These are phyloP conservation scores for Zeugodacus cucurbitae DNA, from an alignment of 1,140 invertebrate species.

Conservation along the genomic window DNA sequence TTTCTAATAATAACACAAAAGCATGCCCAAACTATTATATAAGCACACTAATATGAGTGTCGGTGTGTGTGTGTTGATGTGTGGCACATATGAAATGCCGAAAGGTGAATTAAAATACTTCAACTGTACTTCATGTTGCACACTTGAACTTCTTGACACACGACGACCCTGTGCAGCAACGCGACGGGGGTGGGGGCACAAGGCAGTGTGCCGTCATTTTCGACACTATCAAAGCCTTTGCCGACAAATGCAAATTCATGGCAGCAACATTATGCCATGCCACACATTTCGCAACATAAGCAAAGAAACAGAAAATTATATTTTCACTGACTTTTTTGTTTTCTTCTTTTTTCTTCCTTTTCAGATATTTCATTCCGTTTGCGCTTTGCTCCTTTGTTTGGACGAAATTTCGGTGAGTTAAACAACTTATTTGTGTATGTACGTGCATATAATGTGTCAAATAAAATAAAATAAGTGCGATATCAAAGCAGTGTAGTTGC, in stretches of 20 bases:
- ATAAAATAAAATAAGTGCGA: too few relatives aligned
- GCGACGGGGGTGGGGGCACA: too few relatives aligned
- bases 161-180: neutral
- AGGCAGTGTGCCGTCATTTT: neutral
- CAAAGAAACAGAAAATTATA: neutral
- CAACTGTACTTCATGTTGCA: constrained; percentile 16
- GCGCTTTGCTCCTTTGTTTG: neutral
- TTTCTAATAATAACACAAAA: constrained; percentile 25
- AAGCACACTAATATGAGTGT: neutral
- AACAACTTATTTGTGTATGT: neutral
- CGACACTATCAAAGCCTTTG: neutral
- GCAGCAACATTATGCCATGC: constrained; percentile 22
- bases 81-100: constrained; percentile 8
- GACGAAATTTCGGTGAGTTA: constrained; percentile 18
- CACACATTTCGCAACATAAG: neutral
- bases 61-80: neutral
- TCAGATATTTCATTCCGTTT: constrained; percentile 19
- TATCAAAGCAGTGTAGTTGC: neutral
- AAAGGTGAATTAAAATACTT: constrained; percentile 30
- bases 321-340: constrained; percentile 8
- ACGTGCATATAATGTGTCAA: neutral
- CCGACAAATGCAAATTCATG: constrained; percentile 9
- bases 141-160: constrained; percentile 29
- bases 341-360: neutral
- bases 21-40: neutral